Percentiles rank a stretch among this genome's conserved stretches.
Evolutionary conservation across 2,888 invertebrate genomes (phyloP).

Genomic region (Petrolisthes manimaculis): DNA sequence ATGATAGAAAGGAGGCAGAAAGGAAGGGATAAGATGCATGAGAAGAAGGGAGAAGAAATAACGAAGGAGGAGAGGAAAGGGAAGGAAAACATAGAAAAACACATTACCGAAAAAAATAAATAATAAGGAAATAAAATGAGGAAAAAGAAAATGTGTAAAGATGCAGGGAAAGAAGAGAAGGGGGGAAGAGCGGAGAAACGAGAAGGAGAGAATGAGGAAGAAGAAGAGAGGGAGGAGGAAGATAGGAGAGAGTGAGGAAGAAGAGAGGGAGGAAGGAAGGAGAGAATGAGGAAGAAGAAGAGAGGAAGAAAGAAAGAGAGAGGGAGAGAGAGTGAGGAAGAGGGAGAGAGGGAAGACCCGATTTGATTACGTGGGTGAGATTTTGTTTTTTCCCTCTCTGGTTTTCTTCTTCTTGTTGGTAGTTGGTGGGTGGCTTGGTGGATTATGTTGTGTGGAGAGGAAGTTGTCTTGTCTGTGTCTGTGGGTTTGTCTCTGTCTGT

Average conservation of each 20-base stretch:
- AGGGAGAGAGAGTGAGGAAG: neutral
- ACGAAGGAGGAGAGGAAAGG: too few species aligned
- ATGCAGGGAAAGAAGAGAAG: neutral
- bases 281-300: neutral
- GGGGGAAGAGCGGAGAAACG: neutral
- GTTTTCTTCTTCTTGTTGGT: too few species aligned
- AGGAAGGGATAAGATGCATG: too few species aligned
- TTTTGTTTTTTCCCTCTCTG: conserved; percentile 17
- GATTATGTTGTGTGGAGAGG: too few species aligned
- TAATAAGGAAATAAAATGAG: neutral
- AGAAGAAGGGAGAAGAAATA: too few species aligned
- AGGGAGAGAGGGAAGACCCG: neutral
- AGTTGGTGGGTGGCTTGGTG: too few species aligned
- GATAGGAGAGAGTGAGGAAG: conserved; percentile 11
- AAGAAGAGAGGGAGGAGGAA: conserved; percentile 13
- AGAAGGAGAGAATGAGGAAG: neutral
- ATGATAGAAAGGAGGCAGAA: too few species aligned
- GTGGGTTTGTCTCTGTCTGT: too few species aligned
- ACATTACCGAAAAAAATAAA: neutral
- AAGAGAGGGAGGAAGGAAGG: neutral
- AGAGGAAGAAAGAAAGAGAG: neutral
- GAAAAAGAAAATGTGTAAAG: neutral
- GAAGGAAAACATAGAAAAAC: neutral
- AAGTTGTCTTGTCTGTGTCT: too few species aligned
- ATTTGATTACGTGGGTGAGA: conserved; percentile 11